Conservation (phyloP, 1,140 invertebrate species). For the Leucophenga varia region DNA sequence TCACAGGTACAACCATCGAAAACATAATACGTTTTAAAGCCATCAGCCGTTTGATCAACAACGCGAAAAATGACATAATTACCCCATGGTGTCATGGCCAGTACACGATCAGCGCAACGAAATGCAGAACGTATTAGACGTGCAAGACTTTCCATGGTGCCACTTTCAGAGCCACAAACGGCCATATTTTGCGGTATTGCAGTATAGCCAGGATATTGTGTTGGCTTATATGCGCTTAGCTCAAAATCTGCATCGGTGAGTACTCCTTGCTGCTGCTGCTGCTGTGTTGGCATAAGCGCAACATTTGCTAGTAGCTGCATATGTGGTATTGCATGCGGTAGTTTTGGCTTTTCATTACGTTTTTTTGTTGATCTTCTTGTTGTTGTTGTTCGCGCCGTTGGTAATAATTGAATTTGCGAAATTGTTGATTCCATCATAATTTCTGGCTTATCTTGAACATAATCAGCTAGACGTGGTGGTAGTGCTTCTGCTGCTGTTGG, state of each 20-base stretch:
- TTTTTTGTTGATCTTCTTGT: no score
- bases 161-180: slow-evolving; percentile 39
- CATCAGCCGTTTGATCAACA: slow-evolving; percentile 4
- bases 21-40: slow-evolving; percentile 25
- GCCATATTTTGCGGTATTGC: slow-evolving; percentile 29
- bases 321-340: no score
- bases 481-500: background rate
- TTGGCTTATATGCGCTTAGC: background rate
- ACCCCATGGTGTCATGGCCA: slow-evolving; percentile 49
- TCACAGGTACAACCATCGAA: slow-evolving; percentile 44
- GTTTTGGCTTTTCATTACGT: no score
- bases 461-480: no score
- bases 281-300: no score
- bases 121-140: slow-evolving; percentile 30
- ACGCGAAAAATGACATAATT: slow-evolving; percentile 43
- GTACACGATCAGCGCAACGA: slow-evolving; percentile 32
- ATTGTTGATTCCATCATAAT: no score
- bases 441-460: no score
- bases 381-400: no score
- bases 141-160: slow-evolving; percentile 31
- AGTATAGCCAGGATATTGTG: slow-evolving; percentile 33
- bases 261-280: no score
- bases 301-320: no score
- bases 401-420: no score
- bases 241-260: background rate